Conservation (phyloP, 2,113 vertebrate genomes). For the Alectura lathami region DNA sequence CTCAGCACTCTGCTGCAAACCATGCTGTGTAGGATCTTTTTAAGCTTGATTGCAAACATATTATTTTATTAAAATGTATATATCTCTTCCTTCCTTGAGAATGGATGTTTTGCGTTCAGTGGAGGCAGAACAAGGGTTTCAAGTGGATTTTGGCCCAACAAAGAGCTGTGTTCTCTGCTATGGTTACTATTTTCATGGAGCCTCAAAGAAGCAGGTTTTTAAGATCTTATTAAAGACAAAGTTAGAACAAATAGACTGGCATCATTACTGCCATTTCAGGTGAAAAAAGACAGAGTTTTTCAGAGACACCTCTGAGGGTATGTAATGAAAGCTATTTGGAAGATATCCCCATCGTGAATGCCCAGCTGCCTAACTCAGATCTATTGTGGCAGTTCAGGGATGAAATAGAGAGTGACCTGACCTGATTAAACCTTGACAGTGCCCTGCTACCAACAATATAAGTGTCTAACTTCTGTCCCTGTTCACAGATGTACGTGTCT, state of each 20-base stretch:
- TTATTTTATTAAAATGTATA: conserved; percentile 10
- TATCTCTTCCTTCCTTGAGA: not conserved
- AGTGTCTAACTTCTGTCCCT: not conserved
- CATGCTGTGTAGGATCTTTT: conserved; percentile 15
- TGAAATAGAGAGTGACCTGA: conserved; percentile 60
- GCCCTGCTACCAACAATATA: not conserved
- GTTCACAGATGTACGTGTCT: not conserved
- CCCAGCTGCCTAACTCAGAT: conserved; percentile 37
- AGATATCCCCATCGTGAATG: not conserved
- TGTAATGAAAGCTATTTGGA: conserved; percentile 68
- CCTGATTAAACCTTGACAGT: conserved; percentile 52
- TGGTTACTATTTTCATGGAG: conserved; percentile 8
- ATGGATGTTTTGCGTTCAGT: conserved; percentile 38
- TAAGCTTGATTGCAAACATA: conserved; percentile 48
- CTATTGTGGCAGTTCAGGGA: conserved; percentile 25
- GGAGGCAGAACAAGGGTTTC: conserved; percentile 22
- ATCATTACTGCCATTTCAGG: conserved; percentile 24
- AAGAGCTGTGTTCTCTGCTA: conserved; percentile 11
- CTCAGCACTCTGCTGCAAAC: not conserved
- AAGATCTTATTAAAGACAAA: conserved; percentile 64
- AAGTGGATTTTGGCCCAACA: conserved; percentile 41
- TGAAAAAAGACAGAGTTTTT: conserved; percentile 62
- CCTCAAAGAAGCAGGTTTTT: conserved; percentile 48
- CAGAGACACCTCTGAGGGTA: conserved; percentile 36
- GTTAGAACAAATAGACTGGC: conserved; percentile 56